Evolutionary conservation across 1,140 invertebrate species (phyloP).

Genomic region (Aradophagus sp.): DNA sequence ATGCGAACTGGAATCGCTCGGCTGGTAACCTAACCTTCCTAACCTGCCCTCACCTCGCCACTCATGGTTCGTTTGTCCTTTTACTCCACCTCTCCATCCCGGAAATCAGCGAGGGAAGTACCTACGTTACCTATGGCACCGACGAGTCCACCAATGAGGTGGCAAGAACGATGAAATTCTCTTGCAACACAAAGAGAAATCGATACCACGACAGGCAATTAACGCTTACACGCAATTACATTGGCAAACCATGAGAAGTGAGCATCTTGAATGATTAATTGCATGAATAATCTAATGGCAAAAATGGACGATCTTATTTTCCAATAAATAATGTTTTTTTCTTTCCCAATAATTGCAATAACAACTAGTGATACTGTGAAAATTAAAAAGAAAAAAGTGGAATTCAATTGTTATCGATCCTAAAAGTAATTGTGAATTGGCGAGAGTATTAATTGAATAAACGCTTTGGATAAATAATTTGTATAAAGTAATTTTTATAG

Average conservation of each 20-base stretch:
- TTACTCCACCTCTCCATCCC: conserved; percentile 57
- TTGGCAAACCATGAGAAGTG: conserved; percentile 28
- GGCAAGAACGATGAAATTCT: conserved; percentile 58
- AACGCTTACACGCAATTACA: conserved; percentile 52
- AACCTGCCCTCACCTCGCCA: conserved; percentile 53
- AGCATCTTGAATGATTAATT: conserved; percentile 27
- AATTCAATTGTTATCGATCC: too few relatives aligned
- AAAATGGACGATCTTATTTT: too few relatives aligned
- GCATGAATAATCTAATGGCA: too few relatives aligned
- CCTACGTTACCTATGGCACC: conserved; percentile 56
- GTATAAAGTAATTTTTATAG: too few relatives aligned
- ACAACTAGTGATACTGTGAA: too few relatives aligned
- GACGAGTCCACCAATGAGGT: conserved; percentile 58
- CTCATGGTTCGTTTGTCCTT: conserved; percentile 59
- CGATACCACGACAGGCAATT: conserved; percentile 56
- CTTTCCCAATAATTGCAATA: too few relatives aligned
- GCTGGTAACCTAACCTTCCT: conserved; percentile 64
- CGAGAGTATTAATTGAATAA: too few relatives aligned
- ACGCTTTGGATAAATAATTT: too few relatives aligned
- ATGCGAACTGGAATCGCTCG: conserved; percentile 66
- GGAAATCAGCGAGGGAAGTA: conserved; percentile 59
- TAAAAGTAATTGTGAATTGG: too few relatives aligned
- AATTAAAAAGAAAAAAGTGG: too few relatives aligned
- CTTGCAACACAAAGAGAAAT: conserved; percentile 54
- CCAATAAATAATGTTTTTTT: too few relatives aligned